These are phyloP conservation scores for Solenopsis invicta DNA, from an alignment of 1,140 invertebrate genomes.

Conservation along the genomic window DNA sequence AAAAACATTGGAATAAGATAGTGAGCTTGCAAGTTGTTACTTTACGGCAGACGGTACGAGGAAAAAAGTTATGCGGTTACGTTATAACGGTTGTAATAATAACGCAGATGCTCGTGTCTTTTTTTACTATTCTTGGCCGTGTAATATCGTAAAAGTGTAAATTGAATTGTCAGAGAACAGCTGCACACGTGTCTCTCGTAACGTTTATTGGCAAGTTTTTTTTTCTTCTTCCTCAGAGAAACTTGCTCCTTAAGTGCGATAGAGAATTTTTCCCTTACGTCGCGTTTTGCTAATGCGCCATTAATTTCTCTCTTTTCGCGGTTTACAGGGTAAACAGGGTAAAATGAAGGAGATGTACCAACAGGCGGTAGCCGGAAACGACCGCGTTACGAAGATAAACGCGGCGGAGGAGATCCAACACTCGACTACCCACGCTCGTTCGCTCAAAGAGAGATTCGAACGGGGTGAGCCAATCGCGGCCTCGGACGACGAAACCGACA, in stretches of 20 bases:
- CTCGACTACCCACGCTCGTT: constrained; percentile 89
- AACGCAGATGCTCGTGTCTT: neutral
- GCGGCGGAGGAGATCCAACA: constrained; percentile 89
- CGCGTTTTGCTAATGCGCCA: neutral
- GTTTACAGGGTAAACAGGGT: constrained; percentile 93
- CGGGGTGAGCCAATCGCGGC: constrained; percentile 89
- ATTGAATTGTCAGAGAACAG: constrained; percentile 9
- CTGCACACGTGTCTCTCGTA: neutral
- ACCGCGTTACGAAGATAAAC: constrained; percentile 88
- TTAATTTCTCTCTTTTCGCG: constrained; percentile 42
- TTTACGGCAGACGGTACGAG: neutral
- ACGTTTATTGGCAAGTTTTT: neutral
- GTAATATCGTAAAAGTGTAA: constrained; percentile 19
- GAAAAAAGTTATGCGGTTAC: neutral
- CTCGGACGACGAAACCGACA: constrained; percentile 88
- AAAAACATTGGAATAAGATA: neutral
- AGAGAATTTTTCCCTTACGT: neutral
- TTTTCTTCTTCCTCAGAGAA: neutral
- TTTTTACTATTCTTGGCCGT: neutral
- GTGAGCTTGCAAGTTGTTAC: neutral
- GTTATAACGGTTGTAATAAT: constrained; percentile 6
- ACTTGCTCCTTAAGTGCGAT: neutral
- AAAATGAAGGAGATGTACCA: constrained; percentile 97
- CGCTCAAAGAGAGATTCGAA: constrained; percentile 94
- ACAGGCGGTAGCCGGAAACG: constrained; percentile 94